Evolutionary conservation across 2,113 vertebrate species (phyloP), one percentile per base, ranked within the genome.

Genomic region (Oryzias javanicus): DNA sequence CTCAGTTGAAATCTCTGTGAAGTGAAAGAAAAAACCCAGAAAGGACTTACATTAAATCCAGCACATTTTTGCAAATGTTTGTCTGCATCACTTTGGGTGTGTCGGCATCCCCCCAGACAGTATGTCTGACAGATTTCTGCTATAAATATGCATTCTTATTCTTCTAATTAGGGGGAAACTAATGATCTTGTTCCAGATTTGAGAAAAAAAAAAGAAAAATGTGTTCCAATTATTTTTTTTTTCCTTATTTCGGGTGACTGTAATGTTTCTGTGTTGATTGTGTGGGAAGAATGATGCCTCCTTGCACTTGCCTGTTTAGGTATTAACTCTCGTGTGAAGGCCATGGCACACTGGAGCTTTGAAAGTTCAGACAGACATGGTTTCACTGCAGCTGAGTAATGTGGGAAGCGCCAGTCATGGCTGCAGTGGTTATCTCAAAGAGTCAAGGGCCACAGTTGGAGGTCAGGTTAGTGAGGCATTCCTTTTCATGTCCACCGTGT

Each of bases 261-360:
- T 55, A 63, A 35, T 13, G 62, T 78, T 78, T 76, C 69, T 65
- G 72, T 74, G 57, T 63, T 17, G 61, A 82, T 24, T 18, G 51
- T 18, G 69, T 27, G 27, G 60, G 60, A 71, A 73, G 12, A 85
- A 70, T 82, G 69, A 78, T 56, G 60, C 65, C 49, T 35, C 48
- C 55, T 50, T 70, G 70, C 40, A 50, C 83, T 86, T 65, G 87
- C 81, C 80, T 88, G 85, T 77, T 89, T 72, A 80, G 85, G 70
- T 67, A 88, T 88, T 85, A 89, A 79, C 76, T 48, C 55, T 55
- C 67, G 79, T 76, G 70, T 72, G 72, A 83, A 88, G 75, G 69
- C 51, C 22, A 17, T 54, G 49, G 55, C 62, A 55, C 63, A 62
- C 18, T 20, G 15, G 67, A 65, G 69, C 80, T 80, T 90, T 88